Base-by-base conservation (phyloP, 1,140 invertebrate species). In the Euwallacea fornicatus region DNA sequence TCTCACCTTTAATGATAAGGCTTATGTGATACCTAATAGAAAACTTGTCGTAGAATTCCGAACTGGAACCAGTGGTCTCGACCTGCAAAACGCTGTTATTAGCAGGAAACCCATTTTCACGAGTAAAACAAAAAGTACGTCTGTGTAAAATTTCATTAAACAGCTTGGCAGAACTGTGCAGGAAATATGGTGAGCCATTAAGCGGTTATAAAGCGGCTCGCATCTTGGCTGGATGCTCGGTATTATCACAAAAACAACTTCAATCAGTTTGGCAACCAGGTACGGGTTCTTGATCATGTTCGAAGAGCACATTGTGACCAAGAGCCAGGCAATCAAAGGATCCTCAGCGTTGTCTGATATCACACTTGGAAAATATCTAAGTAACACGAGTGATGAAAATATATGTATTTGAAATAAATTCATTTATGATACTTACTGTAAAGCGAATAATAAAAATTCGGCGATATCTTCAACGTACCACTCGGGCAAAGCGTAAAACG, bases 21-120 rank as follows among this genome's bases (percentile, higher is more conserved):
- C 96, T 98, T 78, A 99, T 98, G 79, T 98, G 95, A 84, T 98
- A 98, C 72, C 96, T 89, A 78, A 99, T 98, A 9, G 95, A 96
- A 82, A 99, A 99, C 84, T 99, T 99, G 83, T 99, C 97, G 80
- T 98, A 99, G 83, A 99, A 99, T 82, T 99, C 97, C 50, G 93
- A 96, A 81, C 92, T 96, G 61, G 97, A 94, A 16, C 97, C 97
- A 9, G 96, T 98, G 2, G 95, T 95, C 84, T 99, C 98, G 96
- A 72, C 70, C 70, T 72, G 43, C 59, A 71, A 63, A 42, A 50
- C 13, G 9, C 46, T 3, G 46, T 10, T 50, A 33, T 33, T 33
- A 50, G 6, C 46, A 7, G n/a, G 54, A 55, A 56, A 70, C 3
- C 16, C 11, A 9, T 21, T 56, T 66, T 43, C 41, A 0, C 41